Evolutionary conservation across 2,888 invertebrate species (phyloP).

Genomic region (Dorcus parallelipipedus): DNA sequence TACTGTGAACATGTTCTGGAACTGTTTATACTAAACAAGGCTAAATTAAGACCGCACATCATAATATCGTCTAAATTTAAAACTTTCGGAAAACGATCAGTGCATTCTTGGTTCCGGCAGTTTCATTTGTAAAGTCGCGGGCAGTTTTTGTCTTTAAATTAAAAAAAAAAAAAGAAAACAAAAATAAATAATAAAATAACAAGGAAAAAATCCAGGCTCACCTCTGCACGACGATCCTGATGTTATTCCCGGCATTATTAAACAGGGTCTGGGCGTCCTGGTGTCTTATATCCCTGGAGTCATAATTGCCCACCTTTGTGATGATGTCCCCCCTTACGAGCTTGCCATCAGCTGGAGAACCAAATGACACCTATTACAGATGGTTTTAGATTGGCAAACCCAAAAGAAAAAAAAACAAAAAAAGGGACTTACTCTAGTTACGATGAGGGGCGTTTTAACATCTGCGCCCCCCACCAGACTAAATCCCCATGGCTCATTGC

Average conservation of each 20-base stretch:
- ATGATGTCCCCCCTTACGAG: constrained; percentile 88
- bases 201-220: constrained; percentile 36
- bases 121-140: constrained; percentile 2
- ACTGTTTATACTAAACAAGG: neutral
- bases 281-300: constrained; percentile 82
- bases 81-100: neutral
- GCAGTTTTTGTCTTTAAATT: constrained; percentile 7
- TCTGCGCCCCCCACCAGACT: constrained; percentile 84
- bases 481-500: constrained; percentile 79
- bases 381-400: neutral
- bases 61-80: neutral
- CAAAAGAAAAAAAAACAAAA: neutral
- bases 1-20: neutral
- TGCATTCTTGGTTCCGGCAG: constrained; percentile 8
- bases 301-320: constrained; percentile 85
- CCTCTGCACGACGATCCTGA: constrained; percentile 82
- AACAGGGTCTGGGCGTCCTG: constrained; percentile 89
- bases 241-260: constrained; percentile 74
- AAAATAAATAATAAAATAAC: neutral
- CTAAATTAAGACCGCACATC: neutral
- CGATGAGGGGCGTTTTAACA: constrained; percentile 80
- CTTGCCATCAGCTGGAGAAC: constrained; percentile 80
- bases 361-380: constrained; percentile 72
- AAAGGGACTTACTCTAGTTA: constrained; percentile 72
- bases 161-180: constrained; percentile 7